Evolutionary conservation across 2,888 invertebrate species (phyloP), one percentile per base, ranked within the genome.

Genomic region (Saturnia pavonia): DNA sequence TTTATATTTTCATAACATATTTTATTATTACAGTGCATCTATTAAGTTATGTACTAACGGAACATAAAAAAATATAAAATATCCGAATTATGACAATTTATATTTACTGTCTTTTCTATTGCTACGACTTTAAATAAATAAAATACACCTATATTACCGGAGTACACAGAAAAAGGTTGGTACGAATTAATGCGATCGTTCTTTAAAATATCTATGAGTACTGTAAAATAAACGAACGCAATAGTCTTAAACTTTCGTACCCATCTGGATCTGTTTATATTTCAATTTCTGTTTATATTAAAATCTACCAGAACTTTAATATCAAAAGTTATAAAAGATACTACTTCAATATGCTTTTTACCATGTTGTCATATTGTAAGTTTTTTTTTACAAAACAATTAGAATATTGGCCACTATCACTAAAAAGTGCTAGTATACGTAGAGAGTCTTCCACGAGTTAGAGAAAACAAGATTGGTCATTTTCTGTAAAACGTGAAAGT

Each of bases 81-180:
- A n/a, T 65, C 65, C n/a, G 11, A 65, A 65, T 40, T 19, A 40
- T 65, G 65, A 40, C 65, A 65, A 40, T 70, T 69, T 19, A 71
- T 63, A 60, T 43, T 68, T 60, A 63, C 51, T 71, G 76, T 79
- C 74, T 74, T 78, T 80, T 85, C 57, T 89, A 91, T 88, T 88
- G 86, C 90, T 92, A 93, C 85, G 88, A 91, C 86, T 89, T 91
- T 90, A 91, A 94, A 93, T 93, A 94, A 94, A 93, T 93, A 92
- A 92, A 86, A 87, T 91, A 91, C 89, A 91, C 91, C 93, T 93
- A 91, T 88, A 92, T 87, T 91, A 93, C 89, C 88, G 91, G 89
- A 86, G 85, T 84, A 76, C 70, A 85, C 90, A 93, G 92, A 87
- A 83, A 75, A 80, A 93, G 91, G 80, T 88, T 79, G 86, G 91